phyloP scores from a whole-genome alignment of 2,113 vertebrate species.

The Alouatta palliata region DNA sequence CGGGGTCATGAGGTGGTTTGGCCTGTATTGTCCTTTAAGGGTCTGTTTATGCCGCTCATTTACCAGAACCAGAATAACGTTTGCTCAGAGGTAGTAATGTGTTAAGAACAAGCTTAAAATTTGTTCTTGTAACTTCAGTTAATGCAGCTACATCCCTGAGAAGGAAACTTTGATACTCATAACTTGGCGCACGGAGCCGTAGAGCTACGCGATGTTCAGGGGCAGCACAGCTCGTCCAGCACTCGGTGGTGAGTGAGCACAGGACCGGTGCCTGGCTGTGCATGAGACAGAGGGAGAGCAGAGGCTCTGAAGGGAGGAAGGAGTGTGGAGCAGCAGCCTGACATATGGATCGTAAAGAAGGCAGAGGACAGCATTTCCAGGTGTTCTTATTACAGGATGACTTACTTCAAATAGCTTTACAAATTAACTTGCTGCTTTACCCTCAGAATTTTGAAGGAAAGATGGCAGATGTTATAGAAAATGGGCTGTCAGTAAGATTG shows the following conservation, averaged over 20 bases:
- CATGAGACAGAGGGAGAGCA: not conserved
- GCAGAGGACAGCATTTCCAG: not conserved
- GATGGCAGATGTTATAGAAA: not conserved
- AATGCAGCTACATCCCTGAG: too few relatives aligned
- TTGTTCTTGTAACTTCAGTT: not conserved
- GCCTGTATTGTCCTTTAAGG: not conserved
- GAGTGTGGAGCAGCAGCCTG: not conserved
- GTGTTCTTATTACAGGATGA: not conserved
- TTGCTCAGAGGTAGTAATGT: not conserved
- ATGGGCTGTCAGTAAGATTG: not conserved
- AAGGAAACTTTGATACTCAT: not conserved
- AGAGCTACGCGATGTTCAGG: not conserved
- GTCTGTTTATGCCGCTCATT: not conserved
- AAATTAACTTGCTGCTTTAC: not conserved
- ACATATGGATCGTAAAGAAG: not conserved
- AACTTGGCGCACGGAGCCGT: not conserved
- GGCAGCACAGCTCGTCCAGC: accelerated
- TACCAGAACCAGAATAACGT: not conserved
- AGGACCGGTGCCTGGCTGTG: not conserved
- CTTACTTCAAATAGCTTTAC: not conserved
- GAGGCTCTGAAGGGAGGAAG: not conserved
- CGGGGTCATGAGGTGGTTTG: not conserved
- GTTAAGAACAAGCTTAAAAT: not conserved
- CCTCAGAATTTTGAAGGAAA: not conserved
- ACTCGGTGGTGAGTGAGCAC: not conserved